A percentile compares a stretch with the other conserved stretches of the same genome.
These are phyloP conservation scores for Arothron firmamentum DNA, from an alignment of 2,113 vertebrate genomes.

Conservation along the genomic window DNA sequence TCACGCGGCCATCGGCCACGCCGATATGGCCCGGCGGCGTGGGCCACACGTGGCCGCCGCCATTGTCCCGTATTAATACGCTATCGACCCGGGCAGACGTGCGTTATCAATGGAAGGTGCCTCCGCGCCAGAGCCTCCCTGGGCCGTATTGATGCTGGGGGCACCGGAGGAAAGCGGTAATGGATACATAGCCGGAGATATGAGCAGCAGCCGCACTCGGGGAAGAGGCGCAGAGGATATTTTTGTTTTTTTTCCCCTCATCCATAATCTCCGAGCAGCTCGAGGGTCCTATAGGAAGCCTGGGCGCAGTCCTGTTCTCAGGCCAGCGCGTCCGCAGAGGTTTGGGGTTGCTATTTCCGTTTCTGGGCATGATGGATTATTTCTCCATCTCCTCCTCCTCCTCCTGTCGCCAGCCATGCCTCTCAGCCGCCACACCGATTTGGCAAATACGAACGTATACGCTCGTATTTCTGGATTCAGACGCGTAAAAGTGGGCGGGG, in stretches of 20 bases:
- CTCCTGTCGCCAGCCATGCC: constrained; percentile 69
- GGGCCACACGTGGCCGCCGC: constrained; percentile 58
- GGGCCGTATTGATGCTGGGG: constrained; percentile 67
- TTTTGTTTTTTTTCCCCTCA: constrained; percentile 46
- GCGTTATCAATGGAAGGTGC: constrained; percentile 73
- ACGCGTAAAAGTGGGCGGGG: constrained; percentile 56
- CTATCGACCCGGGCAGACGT: constrained; percentile 75
- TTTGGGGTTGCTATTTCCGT: constrained; percentile 66
- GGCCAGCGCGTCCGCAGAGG: constrained; percentile 58
- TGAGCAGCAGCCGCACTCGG: constrained; percentile 62
- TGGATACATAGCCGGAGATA: constrained; percentile 71
- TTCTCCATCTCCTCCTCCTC: constrained; percentile 52
- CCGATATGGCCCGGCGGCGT: constrained; percentile 65
- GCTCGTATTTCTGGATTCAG: constrained; percentile 67
- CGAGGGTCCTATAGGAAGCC: constrained; percentile 55
- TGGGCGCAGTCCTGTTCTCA: constrained; percentile 40
- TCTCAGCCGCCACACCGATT: constrained; percentile 55
- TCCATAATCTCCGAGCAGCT: constrained; percentile 65
- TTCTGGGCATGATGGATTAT: constrained; percentile 75
- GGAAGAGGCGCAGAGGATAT: constrained; percentile 46
- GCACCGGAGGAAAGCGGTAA: constrained; percentile 74
- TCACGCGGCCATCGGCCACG: constrained; percentile 64
- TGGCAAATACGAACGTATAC: constrained; percentile 69
- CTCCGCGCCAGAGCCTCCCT: constrained; percentile 63
- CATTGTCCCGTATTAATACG: constrained; percentile 76